phyloP scores from a whole-genome alignment of 1,140 invertebrate species.

The Drosophila asahinai region DNA sequence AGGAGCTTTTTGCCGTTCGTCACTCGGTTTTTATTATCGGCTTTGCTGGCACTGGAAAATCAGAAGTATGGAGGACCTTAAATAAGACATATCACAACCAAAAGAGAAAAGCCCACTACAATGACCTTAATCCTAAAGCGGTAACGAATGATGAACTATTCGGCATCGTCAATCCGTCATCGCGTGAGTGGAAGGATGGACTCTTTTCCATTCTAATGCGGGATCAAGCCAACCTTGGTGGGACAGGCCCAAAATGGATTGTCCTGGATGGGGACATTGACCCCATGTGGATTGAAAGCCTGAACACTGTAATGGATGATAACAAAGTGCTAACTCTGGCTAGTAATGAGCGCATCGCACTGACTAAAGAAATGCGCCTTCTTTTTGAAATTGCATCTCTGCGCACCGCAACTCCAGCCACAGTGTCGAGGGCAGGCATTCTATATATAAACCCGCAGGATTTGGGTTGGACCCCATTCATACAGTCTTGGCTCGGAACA shows the following conservation, averaged over 20 bases:
- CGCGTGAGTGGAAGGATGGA: slow-evolving; percentile 11
- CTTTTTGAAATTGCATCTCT: slow-evolving; percentile 10
- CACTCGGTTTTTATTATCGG: slow-evolving; percentile 8
- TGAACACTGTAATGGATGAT: slow-evolving; percentile 11
- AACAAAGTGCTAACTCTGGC: slow-evolving; percentile 4
- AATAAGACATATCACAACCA: slow-evolving; percentile 12
- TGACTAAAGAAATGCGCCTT: slow-evolving; percentile 11
- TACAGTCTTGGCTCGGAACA: slow-evolving; percentile 11
- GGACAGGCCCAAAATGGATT: slow-evolving; percentile 7
- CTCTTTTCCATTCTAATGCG: slow-evolving; percentile 8
- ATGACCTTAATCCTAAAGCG: slow-evolving; percentile 7
- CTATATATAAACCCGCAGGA: slow-evolving; percentile 10
- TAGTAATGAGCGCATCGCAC: slow-evolving; percentile 4
- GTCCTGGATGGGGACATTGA: slow-evolving; percentile 11
- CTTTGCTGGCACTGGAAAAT: slow-evolving; percentile 9
- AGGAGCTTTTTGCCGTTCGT: slow-evolving; percentile 7
- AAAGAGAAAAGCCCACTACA: slow-evolving; percentile 10
- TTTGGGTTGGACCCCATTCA: slow-evolving; percentile 11
- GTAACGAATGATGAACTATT: slow-evolving; percentile 12
- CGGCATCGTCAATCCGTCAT: slow-evolving; percentile 6
- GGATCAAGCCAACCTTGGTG: slow-evolving; percentile 6
- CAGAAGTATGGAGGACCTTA: slow-evolving; percentile 10
- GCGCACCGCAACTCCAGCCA: slow-evolving; percentile 4
- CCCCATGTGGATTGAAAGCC: slow-evolving; percentile 10
- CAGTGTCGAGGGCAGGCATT: slow-evolving; percentile 6